These are phyloP conservation scores for Parnassius smintheus DNA, from an alignment of 2,888 invertebrate species.

Conservation along the genomic window DNA sequence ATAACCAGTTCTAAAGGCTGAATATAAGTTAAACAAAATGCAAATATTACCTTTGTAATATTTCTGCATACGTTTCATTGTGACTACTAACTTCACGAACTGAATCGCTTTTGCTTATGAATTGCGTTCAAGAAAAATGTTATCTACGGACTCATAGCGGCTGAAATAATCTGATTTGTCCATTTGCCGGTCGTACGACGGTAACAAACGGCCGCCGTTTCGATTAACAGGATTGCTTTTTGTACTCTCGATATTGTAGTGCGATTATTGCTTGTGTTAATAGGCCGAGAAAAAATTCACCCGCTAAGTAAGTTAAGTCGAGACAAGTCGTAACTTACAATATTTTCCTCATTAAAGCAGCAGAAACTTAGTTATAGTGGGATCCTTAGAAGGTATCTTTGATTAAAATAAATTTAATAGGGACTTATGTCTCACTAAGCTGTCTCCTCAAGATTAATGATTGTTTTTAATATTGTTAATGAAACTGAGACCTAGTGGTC, in stretches of 20 bases:
- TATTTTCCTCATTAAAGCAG: slow-evolving; percentile 10
- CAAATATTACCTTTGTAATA: too few relatives aligned
- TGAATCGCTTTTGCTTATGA: slow-evolving; percentile 27
- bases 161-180: slow-evolving; percentile 81
- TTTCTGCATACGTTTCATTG: too few relatives aligned
- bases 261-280: slow-evolving; percentile 48
- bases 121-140: slow-evolving; percentile 45
- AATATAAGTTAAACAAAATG: too few relatives aligned
- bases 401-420: too few relatives aligned
- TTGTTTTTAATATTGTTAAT: too few relatives aligned
- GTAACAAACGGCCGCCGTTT: slow-evolving; percentile 65
- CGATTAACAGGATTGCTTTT: slow-evolving; percentile 77
- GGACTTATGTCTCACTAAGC: too few relatives aligned
- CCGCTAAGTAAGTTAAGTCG: slow-evolving; percentile 13
- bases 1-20: too few relatives aligned
- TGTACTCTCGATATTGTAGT: slow-evolving; percentile 57
- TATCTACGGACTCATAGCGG: slow-evolving; percentile 77
- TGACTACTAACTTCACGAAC: background rate
- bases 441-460: too few relatives aligned
- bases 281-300: slow-evolving; percentile 35
- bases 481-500: too few relatives aligned
- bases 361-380: slow-evolving; percentile 2
- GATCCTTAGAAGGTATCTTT: too few relatives aligned
- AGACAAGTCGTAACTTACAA: background rate
- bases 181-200: slow-evolving; percentile 70